A percentile compares a stretch with the other conserved stretches of the same genome.
These are phyloP conservation scores for Eremobia ochroleuca DNA, from an alignment of 2,888 invertebrate species.

Conservation along the genomic window DNA sequence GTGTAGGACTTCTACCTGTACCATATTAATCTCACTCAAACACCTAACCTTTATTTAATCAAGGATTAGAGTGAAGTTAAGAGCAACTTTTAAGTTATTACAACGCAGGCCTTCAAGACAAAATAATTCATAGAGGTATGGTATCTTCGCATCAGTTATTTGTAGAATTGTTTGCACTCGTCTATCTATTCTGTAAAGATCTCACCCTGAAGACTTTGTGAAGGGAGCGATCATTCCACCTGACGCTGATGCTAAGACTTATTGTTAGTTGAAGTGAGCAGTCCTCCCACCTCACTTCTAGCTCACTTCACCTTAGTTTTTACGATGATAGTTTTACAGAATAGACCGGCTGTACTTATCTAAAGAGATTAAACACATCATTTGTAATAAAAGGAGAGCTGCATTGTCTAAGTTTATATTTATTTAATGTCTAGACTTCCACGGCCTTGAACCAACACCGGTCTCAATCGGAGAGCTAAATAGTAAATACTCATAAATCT, in stretches of 20 bases:
- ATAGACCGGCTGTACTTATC: neutral
- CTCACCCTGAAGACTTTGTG: too few relatives aligned
- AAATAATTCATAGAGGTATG: neutral
- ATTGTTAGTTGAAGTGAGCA: too few relatives aligned
- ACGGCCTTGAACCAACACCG: conserved; percentile 16
- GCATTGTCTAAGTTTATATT: neutral
- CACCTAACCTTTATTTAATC: neutral
- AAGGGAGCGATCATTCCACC: too few relatives aligned
- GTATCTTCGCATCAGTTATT: neutral
- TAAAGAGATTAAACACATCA: neutral
- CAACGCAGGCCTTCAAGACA: neutral
- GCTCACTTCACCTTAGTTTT: too few relatives aligned
- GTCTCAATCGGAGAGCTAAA: conserved; percentile 11
- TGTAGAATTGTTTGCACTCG: neutral
- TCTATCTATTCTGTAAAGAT: too few relatives aligned
- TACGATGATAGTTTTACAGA: too few relatives aligned
- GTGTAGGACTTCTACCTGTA: neutral
- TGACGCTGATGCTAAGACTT: too few relatives aligned
- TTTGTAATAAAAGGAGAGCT: neutral
- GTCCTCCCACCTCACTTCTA: too few relatives aligned
- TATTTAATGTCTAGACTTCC: neutral
- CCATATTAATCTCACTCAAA: neutral
- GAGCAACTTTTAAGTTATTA: neutral
- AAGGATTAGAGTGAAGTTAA: neutral
- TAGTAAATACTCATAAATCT: conserved; percentile 27